Evolutionary conservation across 2,888 invertebrate species (phyloP).

Genomic region (Lordiphosa andalusiaca): DNA sequence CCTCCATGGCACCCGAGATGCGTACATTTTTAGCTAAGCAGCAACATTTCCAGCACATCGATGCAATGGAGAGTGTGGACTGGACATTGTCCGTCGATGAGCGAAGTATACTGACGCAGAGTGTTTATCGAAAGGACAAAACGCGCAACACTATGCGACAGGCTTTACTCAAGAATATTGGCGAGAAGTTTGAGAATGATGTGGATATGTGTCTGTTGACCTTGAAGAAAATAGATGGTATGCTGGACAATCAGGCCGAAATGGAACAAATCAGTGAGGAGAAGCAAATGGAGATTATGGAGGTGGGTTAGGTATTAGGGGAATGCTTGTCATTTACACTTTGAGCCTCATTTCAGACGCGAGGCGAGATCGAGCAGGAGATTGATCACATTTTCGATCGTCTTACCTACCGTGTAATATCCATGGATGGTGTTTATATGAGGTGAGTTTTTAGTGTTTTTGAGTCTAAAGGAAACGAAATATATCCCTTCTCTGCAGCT

Average conservation of each 20-base stretch:
- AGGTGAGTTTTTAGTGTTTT: constrained; percentile 45
- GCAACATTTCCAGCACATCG: constrained; percentile 44
- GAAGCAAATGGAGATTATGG: constrained; percentile 38
- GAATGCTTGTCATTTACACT: not conserved
- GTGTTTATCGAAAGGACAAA: constrained; percentile 54
- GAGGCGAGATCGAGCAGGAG: constrained; percentile 43
- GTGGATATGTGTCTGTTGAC: constrained; percentile 47
- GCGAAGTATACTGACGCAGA: constrained; percentile 65
- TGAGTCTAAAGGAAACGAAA: not conserved
- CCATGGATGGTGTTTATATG: constrained; percentile 70
- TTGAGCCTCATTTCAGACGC: constrained; percentile 34
- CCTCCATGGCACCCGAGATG: constrained; percentile 62
- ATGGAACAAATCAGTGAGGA: constrained; percentile 23
- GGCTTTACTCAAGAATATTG: constrained; percentile 43
- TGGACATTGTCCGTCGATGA: constrained; percentile 73
- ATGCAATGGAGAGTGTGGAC: constrained; percentile 44
- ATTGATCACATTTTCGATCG: constrained; percentile 60
- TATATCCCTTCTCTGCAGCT: constrained; percentile 32
- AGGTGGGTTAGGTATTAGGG: constrained; percentile 22
- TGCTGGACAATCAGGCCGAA: constrained; percentile 51
- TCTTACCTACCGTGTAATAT: constrained; percentile 67
- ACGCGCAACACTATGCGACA: constrained; percentile 45
- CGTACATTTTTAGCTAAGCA: constrained; percentile 59
- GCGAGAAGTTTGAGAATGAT: constrained; percentile 45
- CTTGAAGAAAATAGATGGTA: constrained; percentile 40